Evolutionary conservation across 2,113 vertebrate genomes (phyloP).

Genomic region (Varanus salvator): DNA sequence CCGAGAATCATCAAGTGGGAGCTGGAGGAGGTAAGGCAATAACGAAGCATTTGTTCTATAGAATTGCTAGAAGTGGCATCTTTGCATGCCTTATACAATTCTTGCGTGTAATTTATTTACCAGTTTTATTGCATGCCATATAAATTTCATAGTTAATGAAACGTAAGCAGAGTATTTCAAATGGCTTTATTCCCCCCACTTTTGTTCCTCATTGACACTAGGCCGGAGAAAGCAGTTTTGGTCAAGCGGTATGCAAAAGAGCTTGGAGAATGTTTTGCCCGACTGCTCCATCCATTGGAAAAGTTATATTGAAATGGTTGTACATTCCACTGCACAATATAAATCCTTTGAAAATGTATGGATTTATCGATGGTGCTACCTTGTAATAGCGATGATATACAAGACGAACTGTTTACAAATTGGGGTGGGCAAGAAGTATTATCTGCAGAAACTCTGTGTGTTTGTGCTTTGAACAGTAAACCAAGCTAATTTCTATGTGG

Average conservation of each 20-base stretch:
- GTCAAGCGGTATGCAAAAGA: not conserved
- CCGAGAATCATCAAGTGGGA: not conserved
- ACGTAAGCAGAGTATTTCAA: constrained; percentile 39
- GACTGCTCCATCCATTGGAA: not conserved
- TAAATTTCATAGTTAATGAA: constrained; percentile 39
- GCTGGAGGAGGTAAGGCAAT: not conserved
- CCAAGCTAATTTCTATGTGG: not conserved
- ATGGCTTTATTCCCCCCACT: not conserved
- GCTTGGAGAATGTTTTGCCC: not conserved
- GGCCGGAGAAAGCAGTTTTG: constrained; percentile 1
- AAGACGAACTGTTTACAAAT: not conserved
- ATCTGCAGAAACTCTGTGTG: not conserved
- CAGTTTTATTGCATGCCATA: constrained; percentile 22
- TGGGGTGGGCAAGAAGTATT: not conserved
- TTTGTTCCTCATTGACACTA: not conserved
- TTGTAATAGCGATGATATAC: not conserved
- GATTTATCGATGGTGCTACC: not conserved
- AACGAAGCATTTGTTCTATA: constrained; percentile 26
- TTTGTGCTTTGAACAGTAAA: not conserved
- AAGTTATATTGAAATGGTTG: not conserved
- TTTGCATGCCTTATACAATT: not conserved
- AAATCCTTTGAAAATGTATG: not conserved
- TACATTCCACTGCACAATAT: not conserved
- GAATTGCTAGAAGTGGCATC: not conserved
- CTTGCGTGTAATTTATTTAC: constrained; percentile 4